phyloP scores from a whole-genome alignment of 2,888 invertebrate species.

The Ormyrus pomaceus region DNA sequence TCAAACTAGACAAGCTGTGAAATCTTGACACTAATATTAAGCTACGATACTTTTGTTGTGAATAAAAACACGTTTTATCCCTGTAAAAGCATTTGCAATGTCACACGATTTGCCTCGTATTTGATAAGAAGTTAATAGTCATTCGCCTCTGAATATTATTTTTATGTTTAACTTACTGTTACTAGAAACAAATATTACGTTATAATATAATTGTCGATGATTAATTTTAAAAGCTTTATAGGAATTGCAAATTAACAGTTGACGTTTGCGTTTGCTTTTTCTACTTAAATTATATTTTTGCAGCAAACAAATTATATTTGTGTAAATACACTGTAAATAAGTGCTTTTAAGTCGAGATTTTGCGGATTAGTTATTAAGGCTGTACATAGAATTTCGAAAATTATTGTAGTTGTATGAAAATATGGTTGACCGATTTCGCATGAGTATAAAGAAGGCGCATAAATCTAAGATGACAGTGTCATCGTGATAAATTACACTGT shows the following conservation, averaged over 20 bases:
- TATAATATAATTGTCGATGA: not conserved
- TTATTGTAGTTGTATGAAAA: slow-evolving; percentile 31
- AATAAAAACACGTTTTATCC: not conserved
- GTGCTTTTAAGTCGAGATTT: slow-evolving; percentile 45
- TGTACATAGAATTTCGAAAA: slow-evolving; percentile 51
- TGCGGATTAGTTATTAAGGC: slow-evolving; percentile 15
- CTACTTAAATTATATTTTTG: slow-evolving; percentile 49
- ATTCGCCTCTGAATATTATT: not conserved
- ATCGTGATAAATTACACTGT: slow-evolving; percentile 41
- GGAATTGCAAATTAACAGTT: slow-evolving; percentile 35
- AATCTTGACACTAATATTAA: slow-evolving; percentile 44
- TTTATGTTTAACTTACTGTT: not conserved
- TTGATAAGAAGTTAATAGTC: not conserved
- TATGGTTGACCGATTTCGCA: slow-evolving; percentile 31
- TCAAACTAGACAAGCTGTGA: slow-evolving; percentile 42
- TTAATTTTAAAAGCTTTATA: slow-evolving; percentile 18
- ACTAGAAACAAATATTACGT: slow-evolving; percentile 5
- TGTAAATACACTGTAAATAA: slow-evolving; percentile 55
- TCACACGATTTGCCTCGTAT: no score
- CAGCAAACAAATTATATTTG: no score
- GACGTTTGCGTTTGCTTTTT: slow-evolving; percentile 28
- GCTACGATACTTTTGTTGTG: slow-evolving; percentile 12
- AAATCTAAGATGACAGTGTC: slow-evolving; percentile 45
- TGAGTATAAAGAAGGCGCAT: slow-evolving; percentile 21
- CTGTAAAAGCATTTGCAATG: no score